Conservation (phyloP, 2,888 invertebrate genomes). For the Nineta flava region DNA sequence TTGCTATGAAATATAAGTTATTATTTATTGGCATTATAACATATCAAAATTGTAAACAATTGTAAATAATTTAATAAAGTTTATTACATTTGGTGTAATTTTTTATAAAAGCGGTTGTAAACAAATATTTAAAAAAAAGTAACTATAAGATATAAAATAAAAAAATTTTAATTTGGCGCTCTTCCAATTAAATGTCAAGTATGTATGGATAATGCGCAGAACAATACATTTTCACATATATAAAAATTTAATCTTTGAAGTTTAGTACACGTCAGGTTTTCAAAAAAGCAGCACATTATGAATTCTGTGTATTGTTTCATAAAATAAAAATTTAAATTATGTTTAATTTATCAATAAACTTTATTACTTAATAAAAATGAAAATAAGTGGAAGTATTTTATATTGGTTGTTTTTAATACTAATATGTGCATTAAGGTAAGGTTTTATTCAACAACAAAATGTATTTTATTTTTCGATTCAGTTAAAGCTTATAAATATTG, state of each 20-base stretch:
- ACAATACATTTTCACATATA: background rate
- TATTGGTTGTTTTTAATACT: conserved; percentile 5
- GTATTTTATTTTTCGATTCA: too few relatives aligned
- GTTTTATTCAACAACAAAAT: background rate
- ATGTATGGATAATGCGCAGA: background rate
- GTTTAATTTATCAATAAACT: background rate
- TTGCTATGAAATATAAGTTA: too few relatives aligned
- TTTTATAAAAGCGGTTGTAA: background rate
- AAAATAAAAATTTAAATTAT: too few relatives aligned
- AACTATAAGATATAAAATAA: background rate
- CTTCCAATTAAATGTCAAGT: background rate
- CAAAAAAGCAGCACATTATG: background rate
- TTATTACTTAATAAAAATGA: conserved; percentile 4
- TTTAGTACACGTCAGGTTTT: conserved; percentile 8
- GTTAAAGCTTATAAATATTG: background rate
- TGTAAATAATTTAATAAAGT: too few relatives aligned
- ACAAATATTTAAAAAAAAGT: background rate
- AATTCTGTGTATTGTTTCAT: too few relatives aligned
- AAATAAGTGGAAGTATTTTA: conserved; percentile 3
- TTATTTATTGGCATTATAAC: too few relatives aligned
- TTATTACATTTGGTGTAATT: background rate
- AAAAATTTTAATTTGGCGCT: background rate
- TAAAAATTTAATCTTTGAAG: too few relatives aligned
- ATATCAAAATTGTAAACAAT: too few relatives aligned
- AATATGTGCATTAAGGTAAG: conserved; percentile 3